Evolutionary conservation across 2,888 invertebrate genomes (phyloP), one percentile per base, ranked within the genome.

Genomic region (Callinectes sapidus): DNA sequence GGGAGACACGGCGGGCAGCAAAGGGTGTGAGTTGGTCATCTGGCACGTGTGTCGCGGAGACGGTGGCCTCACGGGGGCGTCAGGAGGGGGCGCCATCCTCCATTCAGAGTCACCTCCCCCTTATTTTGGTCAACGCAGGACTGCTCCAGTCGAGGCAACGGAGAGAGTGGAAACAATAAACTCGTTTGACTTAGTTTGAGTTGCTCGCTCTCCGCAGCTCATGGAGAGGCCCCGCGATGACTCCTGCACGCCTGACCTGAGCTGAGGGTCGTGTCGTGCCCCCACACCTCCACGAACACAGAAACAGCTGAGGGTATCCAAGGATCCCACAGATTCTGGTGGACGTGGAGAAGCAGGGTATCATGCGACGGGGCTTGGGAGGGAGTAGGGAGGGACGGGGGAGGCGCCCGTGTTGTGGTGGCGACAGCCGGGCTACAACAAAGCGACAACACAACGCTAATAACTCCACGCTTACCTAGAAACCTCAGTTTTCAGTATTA

Each of bases 41-140:
- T 89, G 89, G 89, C 92, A 89, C 71, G 86, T 89, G 90, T 92
- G 87, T 89, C 92, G 92, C 92, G 92, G 87, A 90, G 39, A 85
- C 71, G 91, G 61, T 48, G 85, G 90, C 90, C 90, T 23, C 92
- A 54, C 92, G 92, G 90, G 92, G 92, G 92, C 92, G 42, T 61
- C 55, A 42, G 32, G 35, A 54, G 86, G 86, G 32, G 89, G 71
- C 42, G 28, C 42, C 42, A 28, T 48, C 42, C 66, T 61, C 87
- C 28, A 28, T 39, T 66, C 42, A 61, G 18, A 77, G 87, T 48
- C 87, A 71, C 91, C 91, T 91, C 91, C 91, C 87, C 87, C n/a
- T 66, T n/a, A 16, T n/a, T 2, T 16, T 85, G 42, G 48, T 48
- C 90, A 32, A 77, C 87, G 54, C 87, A 13, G 16, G 54, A 28